Percentiles rank a stretch among this genome's conserved stretches.
Conservation (phyloP, 2,797 vertebrate genomes). For the Pangasius mekongensis region DNA sequence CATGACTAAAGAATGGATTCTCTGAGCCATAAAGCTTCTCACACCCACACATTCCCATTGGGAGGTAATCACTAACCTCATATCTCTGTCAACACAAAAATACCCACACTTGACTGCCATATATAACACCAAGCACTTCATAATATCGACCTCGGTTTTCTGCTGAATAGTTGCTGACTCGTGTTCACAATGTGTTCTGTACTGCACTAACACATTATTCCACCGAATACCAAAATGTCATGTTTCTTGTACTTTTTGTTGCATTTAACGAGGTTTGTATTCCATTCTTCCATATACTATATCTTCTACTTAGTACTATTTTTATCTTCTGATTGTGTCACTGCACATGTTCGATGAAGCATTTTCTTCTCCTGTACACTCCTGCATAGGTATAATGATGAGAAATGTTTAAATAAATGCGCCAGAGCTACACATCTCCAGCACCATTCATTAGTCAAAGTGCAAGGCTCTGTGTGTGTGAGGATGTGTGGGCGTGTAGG, state of each 20-base stretch:
- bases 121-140: background rate
- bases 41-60: background rate
- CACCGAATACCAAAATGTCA: background rate
- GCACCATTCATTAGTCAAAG: constrained; percentile 11
- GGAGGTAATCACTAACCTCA: background rate
- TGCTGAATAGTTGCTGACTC: background rate
- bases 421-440: background rate
- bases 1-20: background rate
- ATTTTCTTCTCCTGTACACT: background rate
- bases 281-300: background rate
- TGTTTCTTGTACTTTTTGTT: background rate
- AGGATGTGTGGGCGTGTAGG: background rate
- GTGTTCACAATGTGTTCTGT: background rate
- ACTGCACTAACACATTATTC: background rate
- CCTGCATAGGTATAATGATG: background rate
- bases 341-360: background rate
- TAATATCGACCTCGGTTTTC: background rate
- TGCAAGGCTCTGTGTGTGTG: constrained; percentile 2
- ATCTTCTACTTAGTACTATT: background rate
- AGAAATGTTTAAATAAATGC: constrained; percentile 9
- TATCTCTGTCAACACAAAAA: background rate
- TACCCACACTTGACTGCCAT: background rate
- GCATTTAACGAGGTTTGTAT: background rate
- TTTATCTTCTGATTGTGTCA: background rate
- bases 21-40: background rate